Conservation (phyloP, 2,113 vertebrate species). For the Eurypyga helias region DNA sequence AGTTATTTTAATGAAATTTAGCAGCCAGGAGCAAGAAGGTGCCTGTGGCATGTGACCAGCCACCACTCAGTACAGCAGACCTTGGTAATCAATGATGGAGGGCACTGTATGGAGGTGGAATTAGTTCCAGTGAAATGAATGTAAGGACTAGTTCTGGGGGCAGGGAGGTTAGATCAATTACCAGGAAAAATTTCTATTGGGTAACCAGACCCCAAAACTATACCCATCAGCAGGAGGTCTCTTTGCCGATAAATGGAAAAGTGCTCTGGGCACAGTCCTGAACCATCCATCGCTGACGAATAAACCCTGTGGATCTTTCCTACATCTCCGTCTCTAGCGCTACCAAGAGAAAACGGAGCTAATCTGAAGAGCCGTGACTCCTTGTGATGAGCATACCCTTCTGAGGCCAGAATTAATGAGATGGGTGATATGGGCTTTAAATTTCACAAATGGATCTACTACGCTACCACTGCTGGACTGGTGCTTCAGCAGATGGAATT, state of each 20-base stretch:
- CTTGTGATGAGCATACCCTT: not conserved
- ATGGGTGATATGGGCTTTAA: not conserved
- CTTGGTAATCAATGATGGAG: conserved; percentile 37
- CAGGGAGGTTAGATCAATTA: conserved; percentile 3
- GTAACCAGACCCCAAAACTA: conserved; percentile 16
- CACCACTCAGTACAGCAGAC: not conserved
- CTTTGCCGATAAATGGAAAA: conserved; percentile 40
- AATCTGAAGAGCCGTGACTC: not conserved
- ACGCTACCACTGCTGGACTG: not conserved
- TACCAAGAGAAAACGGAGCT: conserved; percentile 35
- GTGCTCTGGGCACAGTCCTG: conserved; percentile 26
- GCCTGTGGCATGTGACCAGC: conserved; percentile 9
- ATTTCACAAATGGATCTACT: not conserved
- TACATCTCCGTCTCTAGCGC: not conserved
- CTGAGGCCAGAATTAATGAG: conserved; percentile 40
- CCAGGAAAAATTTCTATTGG: conserved; percentile 9
- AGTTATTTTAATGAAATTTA: conserved; percentile 57
- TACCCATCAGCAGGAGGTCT: not conserved
- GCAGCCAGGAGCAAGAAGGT: conserved; percentile 16
- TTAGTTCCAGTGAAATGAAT: conserved; percentile 24
- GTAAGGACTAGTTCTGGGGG: not conserved
- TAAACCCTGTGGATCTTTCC: conserved; percentile 23
- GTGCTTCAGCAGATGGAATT: not conserved
- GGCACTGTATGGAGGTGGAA: not conserved
- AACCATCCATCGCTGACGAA: not conserved